Evolutionary conservation across 23 tunicate species (phyloP).

Genomic region (Botrylloides violaceus): DNA sequence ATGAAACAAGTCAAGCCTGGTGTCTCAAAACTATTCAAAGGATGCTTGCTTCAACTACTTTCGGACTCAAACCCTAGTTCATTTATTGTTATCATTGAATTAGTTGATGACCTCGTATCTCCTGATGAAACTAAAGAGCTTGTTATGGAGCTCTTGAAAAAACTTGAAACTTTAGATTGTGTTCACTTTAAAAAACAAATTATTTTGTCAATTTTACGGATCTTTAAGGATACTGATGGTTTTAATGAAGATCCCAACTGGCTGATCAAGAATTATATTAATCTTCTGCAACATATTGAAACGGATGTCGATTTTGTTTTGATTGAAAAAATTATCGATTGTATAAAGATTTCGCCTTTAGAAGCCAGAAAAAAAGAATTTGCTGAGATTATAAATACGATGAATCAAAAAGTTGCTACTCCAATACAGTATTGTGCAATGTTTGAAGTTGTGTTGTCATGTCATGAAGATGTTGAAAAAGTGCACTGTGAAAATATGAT

Average conservation of each 20-base stretch:
- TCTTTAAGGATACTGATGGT: background rate
- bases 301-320: background rate
- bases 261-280: constrained; percentile 2
- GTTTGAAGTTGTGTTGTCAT: background rate
- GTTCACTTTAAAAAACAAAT: background rate
- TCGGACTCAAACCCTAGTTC: background rate
- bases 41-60: background rate
- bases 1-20: background rate
- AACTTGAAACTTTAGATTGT: background rate
- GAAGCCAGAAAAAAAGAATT: background rate
- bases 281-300: background rate
- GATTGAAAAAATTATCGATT: background rate
- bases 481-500: background rate
- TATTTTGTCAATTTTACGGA: background rate
- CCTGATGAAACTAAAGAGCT: background rate
- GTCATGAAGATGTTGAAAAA: background rate
- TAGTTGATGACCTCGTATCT: constrained; percentile 4
- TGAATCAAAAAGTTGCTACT: background rate
- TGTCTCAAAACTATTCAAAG: background rate
- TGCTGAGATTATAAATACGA: background rate
- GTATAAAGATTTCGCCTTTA: background rate
- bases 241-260: background rate
- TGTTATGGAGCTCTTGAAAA: background rate
- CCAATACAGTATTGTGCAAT: constrained; percentile 5
- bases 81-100: background rate